A percentile compares a stretch with the other conserved stretches of the same genome.
Evolutionary conservation across 2,888 invertebrate species (phyloP).

Genomic region (Tanypteryx hageni): DNA sequence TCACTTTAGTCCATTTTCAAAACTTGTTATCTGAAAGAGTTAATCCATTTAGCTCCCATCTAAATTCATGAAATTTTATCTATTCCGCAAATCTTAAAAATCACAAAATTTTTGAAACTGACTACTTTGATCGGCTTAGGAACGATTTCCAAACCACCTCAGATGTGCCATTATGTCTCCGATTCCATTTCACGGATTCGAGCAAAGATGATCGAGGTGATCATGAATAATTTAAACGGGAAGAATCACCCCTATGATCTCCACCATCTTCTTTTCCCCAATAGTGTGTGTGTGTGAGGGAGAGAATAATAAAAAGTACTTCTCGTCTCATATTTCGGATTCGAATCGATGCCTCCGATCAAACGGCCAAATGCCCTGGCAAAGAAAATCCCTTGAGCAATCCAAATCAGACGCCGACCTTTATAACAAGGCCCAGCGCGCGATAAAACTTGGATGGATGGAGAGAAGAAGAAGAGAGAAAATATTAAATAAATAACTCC

Average conservation of each 20-base stretch:
- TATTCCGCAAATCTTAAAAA: no score
- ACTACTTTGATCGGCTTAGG: neutral
- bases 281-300: neutral
- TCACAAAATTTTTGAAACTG: no score
- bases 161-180: neutral
- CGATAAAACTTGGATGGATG: neutral
- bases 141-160: neutral
- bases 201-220: conserved; percentile 16
- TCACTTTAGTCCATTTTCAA: no score
- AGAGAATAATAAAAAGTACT: neutral
- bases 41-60: no score
- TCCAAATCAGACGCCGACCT: neutral
- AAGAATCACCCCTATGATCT: conserved; percentile 27
- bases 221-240: conserved; percentile 9
- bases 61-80: no score
- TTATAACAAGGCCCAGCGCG: neutral
- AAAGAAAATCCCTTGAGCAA: neutral
- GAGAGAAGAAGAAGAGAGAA: neutral
- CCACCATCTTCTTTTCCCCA: neutral
- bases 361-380: conserved; percentile 7
- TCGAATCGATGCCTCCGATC: neutral
- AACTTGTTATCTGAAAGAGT: no score
- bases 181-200: neutral
- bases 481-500: conserved; percentile 11
- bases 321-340: neutral